Base-by-base conservation (phyloP, 2,113 vertebrate genomes). In the Argyrosomus japonicus region DNA sequence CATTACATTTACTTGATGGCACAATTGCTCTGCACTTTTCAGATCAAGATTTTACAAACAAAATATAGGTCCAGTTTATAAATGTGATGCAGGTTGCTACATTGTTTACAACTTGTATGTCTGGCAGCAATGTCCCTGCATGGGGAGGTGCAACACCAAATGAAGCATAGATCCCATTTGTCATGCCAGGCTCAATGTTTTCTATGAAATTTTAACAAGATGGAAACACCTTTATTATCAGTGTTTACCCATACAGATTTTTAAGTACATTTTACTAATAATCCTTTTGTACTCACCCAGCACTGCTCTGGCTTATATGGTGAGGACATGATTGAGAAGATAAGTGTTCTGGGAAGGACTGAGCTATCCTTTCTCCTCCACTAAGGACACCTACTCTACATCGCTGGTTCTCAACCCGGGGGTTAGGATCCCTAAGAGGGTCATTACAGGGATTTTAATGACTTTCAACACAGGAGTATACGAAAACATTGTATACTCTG, bases 61-160 rank as follows among this genome's bases (percentile, higher is more conserved):
- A 27, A 27, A 27, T 27, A 27, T 27, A 27, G 25, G 25, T 27
- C 25, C 25, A 27, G 25, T 27, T 27, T 27, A 27, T 27, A 27
- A 27, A 27, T 27, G 25, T 27, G 25, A 27, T 27, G 25, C 25
- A 27, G 25, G 25, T 93, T 95, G 95, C 96, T 97, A 96, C 94
- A 96, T 96, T 91, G 93, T 91, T 90, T 92, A 90, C 91, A 85
- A 90, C 87, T 93, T 93, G 91, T 92, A 91, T 93, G 89, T 91
- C 84, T 80, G 88, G 87, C 57, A 21, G 77, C 95, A 90, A 84
- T 90, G 72, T 93, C 93, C 89, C 92, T 75, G 79, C 57, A 18
- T 0, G 13, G 64, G 64, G 87, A 67, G 17, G 29, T 21, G 79
- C 77, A 1, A 7, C 48, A 27, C 87, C 86, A 79, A 83, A 51